These are phyloP conservation scores for Mugil cephalus DNA, from an alignment of 2,113 vertebrate genomes.

Conservation along the genomic window DNA sequence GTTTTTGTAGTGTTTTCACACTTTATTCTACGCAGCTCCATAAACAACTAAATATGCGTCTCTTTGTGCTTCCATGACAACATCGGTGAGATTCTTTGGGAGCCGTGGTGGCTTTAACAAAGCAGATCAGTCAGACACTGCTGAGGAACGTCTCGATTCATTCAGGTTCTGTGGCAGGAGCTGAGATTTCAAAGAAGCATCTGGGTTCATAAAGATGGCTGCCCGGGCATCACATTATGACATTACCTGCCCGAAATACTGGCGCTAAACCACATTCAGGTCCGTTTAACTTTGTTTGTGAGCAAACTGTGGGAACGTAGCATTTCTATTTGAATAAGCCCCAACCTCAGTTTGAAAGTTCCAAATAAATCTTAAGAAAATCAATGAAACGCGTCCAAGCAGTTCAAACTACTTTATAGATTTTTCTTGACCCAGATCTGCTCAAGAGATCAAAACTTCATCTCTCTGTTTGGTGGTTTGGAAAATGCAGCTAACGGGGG, in stretches of 20 bases:
- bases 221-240: neutral
- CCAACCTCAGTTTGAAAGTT: no score
- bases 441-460: neutral
- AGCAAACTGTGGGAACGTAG: rapidly evolving
- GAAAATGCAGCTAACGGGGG: neutral
- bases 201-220: constrained; percentile 28
- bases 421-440: neutral
- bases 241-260: neutral
- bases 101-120: neutral
- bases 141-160: constrained; percentile 8
- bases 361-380: neutral
- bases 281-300: neutral
- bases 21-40: no score
- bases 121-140: neutral
- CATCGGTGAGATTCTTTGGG: constrained; percentile 7
- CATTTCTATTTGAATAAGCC: no score
- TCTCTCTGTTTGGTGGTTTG: neutral
- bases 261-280: neutral
- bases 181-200: neutral
- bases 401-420: neutral
- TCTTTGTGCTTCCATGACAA: constrained; percentile 28
- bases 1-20: no score
- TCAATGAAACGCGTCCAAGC: neutral
- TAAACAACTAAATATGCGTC: no score
- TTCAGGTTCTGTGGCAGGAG: constrained; percentile 45